These are phyloP conservation scores for Speoplatyrhinus poulsoni DNA, from an alignment of 2,113 vertebrate species.

Conservation along the genomic window DNA sequence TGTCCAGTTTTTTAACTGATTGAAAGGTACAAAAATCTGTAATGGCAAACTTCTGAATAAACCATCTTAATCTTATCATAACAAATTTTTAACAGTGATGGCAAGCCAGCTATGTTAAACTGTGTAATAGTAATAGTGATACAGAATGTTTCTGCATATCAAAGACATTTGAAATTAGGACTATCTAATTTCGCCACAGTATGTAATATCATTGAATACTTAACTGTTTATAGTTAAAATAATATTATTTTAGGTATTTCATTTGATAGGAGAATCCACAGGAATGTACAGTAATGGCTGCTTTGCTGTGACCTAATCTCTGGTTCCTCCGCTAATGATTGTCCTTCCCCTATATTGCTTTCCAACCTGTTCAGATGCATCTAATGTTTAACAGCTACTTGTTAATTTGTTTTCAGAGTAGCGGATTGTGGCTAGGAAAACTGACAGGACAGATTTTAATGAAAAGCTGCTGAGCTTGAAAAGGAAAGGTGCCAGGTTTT, in stretches of 20 bases:
- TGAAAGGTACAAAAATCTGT: not conserved
- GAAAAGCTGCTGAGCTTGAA: slow-evolving; percentile 25
- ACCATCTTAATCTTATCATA: slow-evolving; percentile 1
- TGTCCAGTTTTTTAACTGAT: slow-evolving; percentile 10
- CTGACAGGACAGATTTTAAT: slow-evolving; percentile 6
- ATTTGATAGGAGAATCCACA: not conserved
- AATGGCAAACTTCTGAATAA: not conserved
- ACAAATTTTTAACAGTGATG: slow-evolving; percentile 1
- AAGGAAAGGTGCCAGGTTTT: slow-evolving; percentile 21
- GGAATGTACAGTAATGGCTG: slow-evolving; percentile 19
- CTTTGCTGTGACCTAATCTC: slow-evolving; percentile 13
- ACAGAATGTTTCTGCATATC: too few relatives aligned
- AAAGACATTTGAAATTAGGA: not conserved
- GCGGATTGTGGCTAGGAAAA: slow-evolving; percentile 5
- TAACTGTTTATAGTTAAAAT: not conserved
- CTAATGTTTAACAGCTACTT: not conserved
- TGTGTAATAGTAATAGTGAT: not conserved
- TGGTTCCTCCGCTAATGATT: slow-evolving; percentile 26
- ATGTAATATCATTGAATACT: not conserved
- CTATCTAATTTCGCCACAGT: not conserved
- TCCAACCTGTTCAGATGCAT: not conserved
- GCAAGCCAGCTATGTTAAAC: not conserved
- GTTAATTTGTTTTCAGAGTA: slow-evolving; percentile 6
- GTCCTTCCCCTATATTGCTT: slow-evolving; percentile 11
- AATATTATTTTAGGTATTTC: not conserved